phyloP scores from a whole-genome alignment of 2,113 vertebrate species.

The Microtus ochrogaster region DNA sequence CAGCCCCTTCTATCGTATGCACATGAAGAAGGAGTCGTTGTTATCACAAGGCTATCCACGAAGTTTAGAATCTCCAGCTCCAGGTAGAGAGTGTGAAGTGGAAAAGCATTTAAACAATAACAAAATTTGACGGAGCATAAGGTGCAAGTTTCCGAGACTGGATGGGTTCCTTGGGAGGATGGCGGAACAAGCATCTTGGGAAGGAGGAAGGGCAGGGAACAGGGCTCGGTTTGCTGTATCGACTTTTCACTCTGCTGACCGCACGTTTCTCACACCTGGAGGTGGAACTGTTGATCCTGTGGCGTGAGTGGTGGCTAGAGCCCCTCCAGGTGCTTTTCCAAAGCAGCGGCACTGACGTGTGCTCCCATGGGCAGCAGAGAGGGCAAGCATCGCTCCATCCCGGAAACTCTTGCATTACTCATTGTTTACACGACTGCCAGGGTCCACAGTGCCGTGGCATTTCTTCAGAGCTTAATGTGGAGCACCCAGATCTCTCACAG shows the following conservation, averaged over 20 bases:
- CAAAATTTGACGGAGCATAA: neutral
- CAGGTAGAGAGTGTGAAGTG: neutral
- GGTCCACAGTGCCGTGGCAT: no score
- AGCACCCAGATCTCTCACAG: neutral
- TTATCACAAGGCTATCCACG: neutral
- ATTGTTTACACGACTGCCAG: neutral
- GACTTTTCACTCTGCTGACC: neutral
- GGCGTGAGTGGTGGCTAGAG: neutral
- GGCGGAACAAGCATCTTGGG: neutral
- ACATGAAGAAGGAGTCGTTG: no score
- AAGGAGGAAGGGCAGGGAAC: neutral
- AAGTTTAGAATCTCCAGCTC: neutral
- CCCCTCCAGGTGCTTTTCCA: neutral
- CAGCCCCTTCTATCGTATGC: fast-evolving
- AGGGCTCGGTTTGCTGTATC: neutral
- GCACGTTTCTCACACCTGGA: neutral
- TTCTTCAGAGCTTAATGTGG: neutral
- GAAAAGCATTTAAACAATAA: neutral
- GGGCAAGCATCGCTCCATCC: fast-evolving
- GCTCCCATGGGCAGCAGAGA: fast-evolving
- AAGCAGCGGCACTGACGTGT: fast-evolving
- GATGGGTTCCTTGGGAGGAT: neutral
- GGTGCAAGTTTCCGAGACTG: neutral
- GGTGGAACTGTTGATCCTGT: neutral
- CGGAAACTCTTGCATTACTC: neutral